Conservation (phyloP, 2,113 vertebrate species). For the Tinamus guttatus region DNA sequence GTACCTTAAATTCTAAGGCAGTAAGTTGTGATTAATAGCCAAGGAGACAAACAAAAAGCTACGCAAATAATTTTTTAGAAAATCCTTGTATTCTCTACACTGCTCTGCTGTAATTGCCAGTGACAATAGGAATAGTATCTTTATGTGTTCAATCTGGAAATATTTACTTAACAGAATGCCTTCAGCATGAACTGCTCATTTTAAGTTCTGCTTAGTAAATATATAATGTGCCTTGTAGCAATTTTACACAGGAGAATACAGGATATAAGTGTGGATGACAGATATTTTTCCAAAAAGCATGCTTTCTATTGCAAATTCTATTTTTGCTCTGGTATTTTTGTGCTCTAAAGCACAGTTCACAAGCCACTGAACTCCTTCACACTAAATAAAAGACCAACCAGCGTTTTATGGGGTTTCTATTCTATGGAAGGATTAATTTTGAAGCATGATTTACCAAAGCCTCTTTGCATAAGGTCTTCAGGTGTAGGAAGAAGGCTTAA, state of each 20-base stretch:
- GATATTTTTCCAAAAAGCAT: background rate
- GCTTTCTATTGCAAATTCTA: background rate
- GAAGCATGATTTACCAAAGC: background rate
- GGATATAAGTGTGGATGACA: background rate
- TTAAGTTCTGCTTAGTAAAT: background rate
- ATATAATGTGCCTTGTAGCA: background rate
- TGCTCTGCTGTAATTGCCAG: background rate
- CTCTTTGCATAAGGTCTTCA: background rate
- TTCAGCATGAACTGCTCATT: background rate
- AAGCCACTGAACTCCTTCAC: background rate
- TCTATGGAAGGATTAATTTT: background rate
- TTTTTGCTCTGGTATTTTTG: background rate
- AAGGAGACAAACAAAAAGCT: background rate
- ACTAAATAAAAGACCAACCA: background rate
- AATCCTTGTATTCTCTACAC: background rate
- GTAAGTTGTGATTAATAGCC: background rate
- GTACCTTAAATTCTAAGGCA: background rate
- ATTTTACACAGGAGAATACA: background rate
- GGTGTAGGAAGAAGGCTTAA: background rate
- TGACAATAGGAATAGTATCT: background rate
- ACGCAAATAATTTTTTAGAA: background rate
- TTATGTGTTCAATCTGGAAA: background rate
- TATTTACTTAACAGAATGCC: background rate
- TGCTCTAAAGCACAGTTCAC: background rate
- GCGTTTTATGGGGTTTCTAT: background rate